phyloP scores from a whole-genome alignment of 2,113 vertebrate genomes.

The Oncorhynchus gorbuscha region DNA sequence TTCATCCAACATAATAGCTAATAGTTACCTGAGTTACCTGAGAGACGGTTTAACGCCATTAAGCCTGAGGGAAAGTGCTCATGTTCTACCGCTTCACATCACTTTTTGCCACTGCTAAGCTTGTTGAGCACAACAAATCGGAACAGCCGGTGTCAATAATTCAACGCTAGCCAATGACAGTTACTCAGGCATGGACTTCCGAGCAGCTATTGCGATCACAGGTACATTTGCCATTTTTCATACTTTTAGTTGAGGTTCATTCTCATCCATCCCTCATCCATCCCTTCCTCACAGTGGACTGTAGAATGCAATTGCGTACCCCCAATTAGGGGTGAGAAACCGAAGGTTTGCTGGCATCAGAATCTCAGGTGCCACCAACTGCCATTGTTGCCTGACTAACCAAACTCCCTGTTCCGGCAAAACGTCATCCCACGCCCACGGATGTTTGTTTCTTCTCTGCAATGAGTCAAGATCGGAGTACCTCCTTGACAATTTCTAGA shows the following conservation, averaged over 20 bases:
- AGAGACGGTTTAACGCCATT: slow-evolving; percentile 60
- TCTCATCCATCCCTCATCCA: not conserved
- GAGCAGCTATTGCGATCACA: slow-evolving; percentile 27
- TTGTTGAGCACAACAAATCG: slow-evolving; percentile 49
- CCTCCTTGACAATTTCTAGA: no score
- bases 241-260: no score
- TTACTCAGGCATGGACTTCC: slow-evolving; percentile 29
- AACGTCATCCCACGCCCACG: no score
- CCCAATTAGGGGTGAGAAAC: not conserved
- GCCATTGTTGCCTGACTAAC: not conserved
- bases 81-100: slow-evolving; percentile 1
- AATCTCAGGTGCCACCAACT: not conserved
- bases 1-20: slow-evolving; percentile 52
- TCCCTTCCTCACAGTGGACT: not conserved
- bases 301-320: not conserved
- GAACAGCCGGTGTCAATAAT: slow-evolving; percentile 42
- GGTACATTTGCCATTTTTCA: slow-evolving; percentile 36
- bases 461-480: no score
- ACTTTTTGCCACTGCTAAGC: slow-evolving; percentile 5
- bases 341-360: not conserved
- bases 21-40: slow-evolving; percentile 23
- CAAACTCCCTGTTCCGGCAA: not conserved
- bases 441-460: no score
- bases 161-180: slow-evolving; percentile 38
- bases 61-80: slow-evolving; percentile 41